Evolutionary conservation across 2,797 vertebrate genomes (phyloP).

Genomic region (Eulemur rubriventer): DNA sequence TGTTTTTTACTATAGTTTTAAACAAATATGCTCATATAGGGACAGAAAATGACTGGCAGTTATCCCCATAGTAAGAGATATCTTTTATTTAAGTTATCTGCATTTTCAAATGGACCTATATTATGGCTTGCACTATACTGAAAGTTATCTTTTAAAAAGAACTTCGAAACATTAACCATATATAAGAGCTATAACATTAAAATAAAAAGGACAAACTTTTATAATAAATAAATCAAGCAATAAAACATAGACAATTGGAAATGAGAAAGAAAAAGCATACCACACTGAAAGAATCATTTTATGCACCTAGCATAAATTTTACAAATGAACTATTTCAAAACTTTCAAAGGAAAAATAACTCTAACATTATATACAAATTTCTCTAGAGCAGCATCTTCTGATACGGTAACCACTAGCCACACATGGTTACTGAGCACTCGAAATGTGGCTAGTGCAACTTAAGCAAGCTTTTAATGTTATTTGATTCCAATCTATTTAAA

Average conservation of each 20-base stretch:
- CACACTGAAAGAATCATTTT: background rate
- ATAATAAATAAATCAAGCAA: background rate
- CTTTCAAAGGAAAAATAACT: background rate
- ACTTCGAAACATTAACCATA: background rate
- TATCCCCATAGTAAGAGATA: background rate
- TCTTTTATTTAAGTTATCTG: background rate
- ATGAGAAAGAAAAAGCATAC: background rate
- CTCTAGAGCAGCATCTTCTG: background rate
- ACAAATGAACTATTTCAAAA: background rate
- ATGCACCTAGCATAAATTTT: background rate
- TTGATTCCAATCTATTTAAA: background rate
- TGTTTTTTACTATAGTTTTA: background rate
- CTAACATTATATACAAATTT: background rate
- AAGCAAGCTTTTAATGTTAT: background rate
- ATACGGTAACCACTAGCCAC: background rate
- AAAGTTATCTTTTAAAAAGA: background rate
- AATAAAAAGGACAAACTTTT: background rate
- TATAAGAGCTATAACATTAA: background rate
- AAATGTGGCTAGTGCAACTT: background rate
- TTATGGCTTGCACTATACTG: accelerated
- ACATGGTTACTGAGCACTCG: background rate
- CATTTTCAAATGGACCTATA: background rate
- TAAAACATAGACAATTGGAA: background rate
- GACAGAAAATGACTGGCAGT: background rate
- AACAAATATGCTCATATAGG: background rate